Base-by-base conservation (phyloP, 2,888 invertebrate genomes). In the Thalpophila matura region DNA sequence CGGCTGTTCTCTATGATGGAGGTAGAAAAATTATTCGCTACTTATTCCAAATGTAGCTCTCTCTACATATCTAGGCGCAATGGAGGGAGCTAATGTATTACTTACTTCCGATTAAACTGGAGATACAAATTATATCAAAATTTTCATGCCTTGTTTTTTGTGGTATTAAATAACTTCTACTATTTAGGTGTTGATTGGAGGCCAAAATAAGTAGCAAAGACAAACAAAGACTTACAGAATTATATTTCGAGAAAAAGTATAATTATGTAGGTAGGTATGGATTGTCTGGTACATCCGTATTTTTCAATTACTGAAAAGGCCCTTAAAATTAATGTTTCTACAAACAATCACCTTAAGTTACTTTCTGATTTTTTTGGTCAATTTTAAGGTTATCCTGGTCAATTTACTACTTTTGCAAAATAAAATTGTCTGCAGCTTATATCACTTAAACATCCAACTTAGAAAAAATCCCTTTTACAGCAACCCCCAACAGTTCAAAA, bases 21-120 rank as follows among this genome's bases (percentile, higher is more conserved):
- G 75, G 79, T 77, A 55, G 78, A 80, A 79, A 77, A 80, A 79
- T 80, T 80, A 80, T 79, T 77, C 78, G 58, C 71, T 71, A 67
- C 80, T 80, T 80, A 78, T 73, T 70, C 73, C 57, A 63, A 79
- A 73, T 69, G 80, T 80, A 75, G 65, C 49, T 65, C 45, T 54
- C 62, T 77, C 77, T 74, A 74, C 78, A 80, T 80, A 74, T 64
- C 58, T 66, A 58, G 49, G 60, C 53, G 31, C 55, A 50, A 61
- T 72, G 51, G 54, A 58, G 22, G 58, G 62, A 54, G 54, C 54
- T 68, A 68, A 56, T 65, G 61, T 58, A 45, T 55, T 60, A 62
- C 54, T 42, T 16, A 51, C 62, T 45, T 62, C 45, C 40, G 45
- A 79, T 76, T 79, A 64, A 16, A 59, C 18, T 22, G 51, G 22